phyloP scores from a whole-genome alignment of 2,113 vertebrate species.

The Sinocyclocheilus maitianheensis region DNA sequence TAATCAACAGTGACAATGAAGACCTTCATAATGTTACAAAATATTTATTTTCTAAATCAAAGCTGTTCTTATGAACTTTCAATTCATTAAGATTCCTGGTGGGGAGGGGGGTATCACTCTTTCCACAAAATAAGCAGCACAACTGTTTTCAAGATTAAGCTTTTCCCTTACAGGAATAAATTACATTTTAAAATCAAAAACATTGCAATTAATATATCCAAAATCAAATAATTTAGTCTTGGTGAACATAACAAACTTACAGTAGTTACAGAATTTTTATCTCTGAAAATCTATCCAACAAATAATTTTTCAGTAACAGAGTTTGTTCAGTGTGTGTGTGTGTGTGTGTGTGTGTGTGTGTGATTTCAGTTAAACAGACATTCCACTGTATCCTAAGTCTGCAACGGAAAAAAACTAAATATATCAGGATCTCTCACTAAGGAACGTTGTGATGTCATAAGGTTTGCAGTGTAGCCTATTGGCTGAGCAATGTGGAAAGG shows the following conservation, averaged over 20 bases:
- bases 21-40: not conserved
- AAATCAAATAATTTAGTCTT: not conserved
- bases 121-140: not conserved
- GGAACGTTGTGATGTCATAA: constrained; percentile 51
- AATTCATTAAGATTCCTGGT: not conserved
- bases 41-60: not conserved
- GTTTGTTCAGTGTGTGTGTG: not conserved
- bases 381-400: constrained; percentile 16
- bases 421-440: constrained; percentile 41
- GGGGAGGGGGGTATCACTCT: not conserved
- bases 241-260: not conserved
- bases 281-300: not conserved
- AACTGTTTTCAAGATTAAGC: not conserved
- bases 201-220: not conserved
- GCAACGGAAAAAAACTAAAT: constrained; percentile 40
- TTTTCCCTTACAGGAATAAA: not conserved
- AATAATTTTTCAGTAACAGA: not conserved
- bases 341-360: constrained; percentile 3
- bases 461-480: constrained; percentile 35
- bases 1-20: not conserved
- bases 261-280: not conserved
- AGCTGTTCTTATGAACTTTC: not conserved
- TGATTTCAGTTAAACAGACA: constrained; percentile 29
- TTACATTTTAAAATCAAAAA: not conserved
- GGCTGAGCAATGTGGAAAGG: constrained; percentile 28